Evolutionary conservation across 2,113 vertebrate species (phyloP).

Genomic region (Podarcis cretensis): DNA sequence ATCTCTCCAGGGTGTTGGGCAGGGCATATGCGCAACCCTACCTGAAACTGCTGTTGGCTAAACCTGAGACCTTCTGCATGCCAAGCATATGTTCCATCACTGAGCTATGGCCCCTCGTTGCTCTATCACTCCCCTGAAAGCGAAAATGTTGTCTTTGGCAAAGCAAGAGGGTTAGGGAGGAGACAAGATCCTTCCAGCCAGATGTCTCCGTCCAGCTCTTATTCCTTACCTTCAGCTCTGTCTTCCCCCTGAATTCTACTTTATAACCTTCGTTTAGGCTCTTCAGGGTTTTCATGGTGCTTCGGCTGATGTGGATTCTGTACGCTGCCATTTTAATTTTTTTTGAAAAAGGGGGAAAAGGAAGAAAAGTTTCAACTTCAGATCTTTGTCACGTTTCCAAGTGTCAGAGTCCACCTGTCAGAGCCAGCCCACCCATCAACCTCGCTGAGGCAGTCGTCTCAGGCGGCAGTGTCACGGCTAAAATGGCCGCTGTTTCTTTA

Average conservation of each 20-base stretch:
- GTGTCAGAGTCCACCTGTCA: too few relatives aligned
- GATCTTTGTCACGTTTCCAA: too few relatives aligned
- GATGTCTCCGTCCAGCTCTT: background rate
- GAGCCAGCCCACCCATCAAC: too few relatives aligned
- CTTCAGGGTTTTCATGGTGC: constrained; percentile 85
- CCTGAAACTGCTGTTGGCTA: too few relatives aligned
- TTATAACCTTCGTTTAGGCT: constrained; percentile 88
- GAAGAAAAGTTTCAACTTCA: too few relatives aligned
- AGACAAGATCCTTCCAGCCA: background rate
- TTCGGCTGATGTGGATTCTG: constrained; percentile 91
- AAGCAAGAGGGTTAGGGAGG: background rate
- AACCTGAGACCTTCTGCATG: too few relatives aligned
- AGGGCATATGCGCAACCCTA: too few relatives aligned
- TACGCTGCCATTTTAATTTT: constrained; percentile 79
- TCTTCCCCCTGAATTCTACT: constrained; percentile 87
- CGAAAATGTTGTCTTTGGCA: background rate
- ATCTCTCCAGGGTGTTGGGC: too few relatives aligned
- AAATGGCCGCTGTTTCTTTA: too few relatives aligned
- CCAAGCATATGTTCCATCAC: too few relatives aligned
- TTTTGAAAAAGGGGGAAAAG: background rate
- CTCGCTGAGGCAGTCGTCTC: too few relatives aligned
- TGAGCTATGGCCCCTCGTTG: background rate
- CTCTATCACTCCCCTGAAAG: background rate
- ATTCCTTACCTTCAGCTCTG: constrained; percentile 87
- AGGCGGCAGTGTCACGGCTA: too few relatives aligned